These are phyloP conservation scores for Rhadina sibilatrix DNA, from an alignment of 2,113 vertebrate genomes.

Conservation along the genomic window DNA sequence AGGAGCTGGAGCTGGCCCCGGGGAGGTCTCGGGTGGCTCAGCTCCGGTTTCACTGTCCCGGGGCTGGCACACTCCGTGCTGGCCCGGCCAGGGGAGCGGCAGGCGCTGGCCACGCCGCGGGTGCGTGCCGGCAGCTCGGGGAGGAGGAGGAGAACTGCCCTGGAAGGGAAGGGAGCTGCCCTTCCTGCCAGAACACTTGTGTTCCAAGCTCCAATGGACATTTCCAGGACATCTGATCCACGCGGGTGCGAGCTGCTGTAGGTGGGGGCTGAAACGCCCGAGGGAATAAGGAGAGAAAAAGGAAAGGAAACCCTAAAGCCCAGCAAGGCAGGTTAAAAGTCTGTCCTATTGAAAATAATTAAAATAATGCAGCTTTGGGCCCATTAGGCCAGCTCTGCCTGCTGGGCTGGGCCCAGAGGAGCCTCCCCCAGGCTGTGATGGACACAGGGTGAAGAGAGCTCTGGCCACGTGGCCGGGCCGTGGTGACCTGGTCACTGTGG, in stretches of 20 bases:
- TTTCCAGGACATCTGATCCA: neutral
- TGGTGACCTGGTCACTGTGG: neutral
- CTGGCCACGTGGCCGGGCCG: accelerated
- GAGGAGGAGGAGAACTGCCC: neutral
- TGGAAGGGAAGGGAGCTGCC: neutral
- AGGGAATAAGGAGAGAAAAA: neutral
- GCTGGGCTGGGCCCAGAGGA: neutral
- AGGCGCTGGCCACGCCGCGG: neutral
- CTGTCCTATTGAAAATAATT: neutral
- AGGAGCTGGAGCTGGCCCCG: neutral
- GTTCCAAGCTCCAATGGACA: neutral
- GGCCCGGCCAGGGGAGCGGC: neutral
- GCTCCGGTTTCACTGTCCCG: neutral
- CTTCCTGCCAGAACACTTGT: neutral
- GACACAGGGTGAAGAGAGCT: neutral
- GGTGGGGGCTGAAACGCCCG: accelerated
- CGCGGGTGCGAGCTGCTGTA: neutral
- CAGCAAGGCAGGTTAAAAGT: accelerated
- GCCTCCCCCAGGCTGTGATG: neutral
- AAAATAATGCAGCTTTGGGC: neutral
- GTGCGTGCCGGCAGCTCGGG: neutral
- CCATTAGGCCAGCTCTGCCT: accelerated
- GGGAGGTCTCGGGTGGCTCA: neutral
- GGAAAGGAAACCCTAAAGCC: neutral
- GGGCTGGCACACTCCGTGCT: neutral